Percentiles rank a stretch among this genome's conserved stretches.
phyloP scores from a whole-genome alignment of 2,797 vertebrate genomes.

The Fundulus diaphanus region DNA sequence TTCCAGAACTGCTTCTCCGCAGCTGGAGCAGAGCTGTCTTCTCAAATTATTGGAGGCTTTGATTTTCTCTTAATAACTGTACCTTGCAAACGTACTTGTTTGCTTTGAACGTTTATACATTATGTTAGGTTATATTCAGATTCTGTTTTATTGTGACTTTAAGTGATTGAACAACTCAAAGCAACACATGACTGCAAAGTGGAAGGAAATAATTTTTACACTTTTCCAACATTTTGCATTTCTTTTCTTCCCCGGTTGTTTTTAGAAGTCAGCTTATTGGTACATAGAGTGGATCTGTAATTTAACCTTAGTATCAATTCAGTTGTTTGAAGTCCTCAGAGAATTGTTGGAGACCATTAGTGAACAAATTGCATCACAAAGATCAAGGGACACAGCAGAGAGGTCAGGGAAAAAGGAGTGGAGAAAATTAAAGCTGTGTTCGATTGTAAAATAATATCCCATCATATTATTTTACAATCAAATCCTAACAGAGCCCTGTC shows the following conservation, averaged over 20 bases:
- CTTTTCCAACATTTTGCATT: not conserved
- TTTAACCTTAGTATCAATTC: not conserved
- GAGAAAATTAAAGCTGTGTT: not conserved
- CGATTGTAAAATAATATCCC: not conserved
- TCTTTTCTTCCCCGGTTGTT: not conserved
- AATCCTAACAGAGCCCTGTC: not conserved
- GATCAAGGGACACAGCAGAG: not conserved
- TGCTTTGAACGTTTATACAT: not conserved
- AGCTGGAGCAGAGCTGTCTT: constrained; percentile 47
- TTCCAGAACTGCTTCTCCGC: constrained; percentile 48
- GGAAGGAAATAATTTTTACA: not conserved
- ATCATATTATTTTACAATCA: too few species aligned
- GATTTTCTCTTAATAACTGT: constrained; percentile 15
- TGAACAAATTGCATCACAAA: not conserved
- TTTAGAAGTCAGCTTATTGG: not conserved
- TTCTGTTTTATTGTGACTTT: not conserved
- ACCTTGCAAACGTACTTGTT: not conserved
- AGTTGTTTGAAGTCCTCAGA: not conserved
- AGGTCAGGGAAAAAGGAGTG: not conserved
- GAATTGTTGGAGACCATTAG: not conserved
- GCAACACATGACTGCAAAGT: not conserved
- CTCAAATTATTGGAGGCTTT: constrained; percentile 30
- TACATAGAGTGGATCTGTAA: not conserved
- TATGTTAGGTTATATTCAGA: not conserved
- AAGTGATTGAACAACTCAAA: not conserved